A percentile compares a stretch with the other conserved stretches of the same genome.
Conservation (phyloP, 1,140 invertebrate genomes). For the Drosophila seguyi region DNA sequence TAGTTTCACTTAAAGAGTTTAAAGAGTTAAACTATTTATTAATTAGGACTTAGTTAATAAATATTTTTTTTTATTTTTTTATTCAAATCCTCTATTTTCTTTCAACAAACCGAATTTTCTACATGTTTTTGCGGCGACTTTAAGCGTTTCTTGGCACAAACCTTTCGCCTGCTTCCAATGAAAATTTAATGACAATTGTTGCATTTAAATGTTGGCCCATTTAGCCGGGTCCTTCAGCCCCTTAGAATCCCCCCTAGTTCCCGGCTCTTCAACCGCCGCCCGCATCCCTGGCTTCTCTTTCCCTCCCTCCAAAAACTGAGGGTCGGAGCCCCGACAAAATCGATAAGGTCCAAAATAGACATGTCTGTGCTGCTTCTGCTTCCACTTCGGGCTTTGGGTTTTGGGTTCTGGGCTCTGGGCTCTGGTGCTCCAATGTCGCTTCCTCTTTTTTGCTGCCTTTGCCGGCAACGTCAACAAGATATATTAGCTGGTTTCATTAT, state of each 20-base stretch:
- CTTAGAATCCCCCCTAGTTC: slow-evolving; percentile 1
- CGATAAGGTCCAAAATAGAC: slow-evolving; percentile 75
- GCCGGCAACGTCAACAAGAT: slow-evolving; percentile 65
- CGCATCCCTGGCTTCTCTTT: not conserved
- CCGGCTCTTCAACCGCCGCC: slow-evolving; percentile 2
- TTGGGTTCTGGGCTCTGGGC: slow-evolving; percentile 2
- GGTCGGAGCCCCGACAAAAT: slow-evolving; percentile 57
- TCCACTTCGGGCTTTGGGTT: slow-evolving; percentile 17
- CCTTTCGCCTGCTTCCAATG: slow-evolving; percentile 23
- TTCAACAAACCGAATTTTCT: not conserved
- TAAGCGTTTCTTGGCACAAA: slow-evolving; percentile 27
- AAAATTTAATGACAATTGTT: slow-evolving; percentile 80
- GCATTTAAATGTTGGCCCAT: slow-evolving; percentile 77
- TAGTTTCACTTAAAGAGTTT: too few species aligned
- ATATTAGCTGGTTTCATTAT: slow-evolving; percentile 79
- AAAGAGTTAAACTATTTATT: too few species aligned
- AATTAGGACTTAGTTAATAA: not conserved
- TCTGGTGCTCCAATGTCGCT: slow-evolving; percentile 26
- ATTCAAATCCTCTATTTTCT: not conserved
- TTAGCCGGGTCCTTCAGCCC: slow-evolving; percentile 31
- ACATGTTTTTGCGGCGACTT: slow-evolving; percentile 14
- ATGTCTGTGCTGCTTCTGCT: slow-evolving; percentile 59
- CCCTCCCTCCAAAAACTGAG: not conserved
- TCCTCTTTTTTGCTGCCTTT: slow-evolving; percentile 36
- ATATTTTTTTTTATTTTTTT: not conserved